A percentile compares a stretch with the other conserved stretches of the same genome.
These are phyloP conservation scores for Epistrophella euchroma DNA, from an alignment of 2,888 invertebrate genomes.

Conservation along the genomic window DNA sequence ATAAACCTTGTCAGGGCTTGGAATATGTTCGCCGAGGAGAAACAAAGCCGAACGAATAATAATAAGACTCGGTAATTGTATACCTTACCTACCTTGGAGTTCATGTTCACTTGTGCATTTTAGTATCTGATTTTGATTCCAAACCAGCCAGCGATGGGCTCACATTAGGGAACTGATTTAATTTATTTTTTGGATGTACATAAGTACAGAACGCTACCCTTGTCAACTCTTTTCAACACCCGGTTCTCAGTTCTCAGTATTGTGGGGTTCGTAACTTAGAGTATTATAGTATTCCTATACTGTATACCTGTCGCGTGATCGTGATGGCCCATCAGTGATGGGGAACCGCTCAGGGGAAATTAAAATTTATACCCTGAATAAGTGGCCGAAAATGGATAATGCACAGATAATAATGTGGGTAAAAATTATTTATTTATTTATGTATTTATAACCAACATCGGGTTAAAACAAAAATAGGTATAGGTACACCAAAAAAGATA, in stretches of 20 bases:
- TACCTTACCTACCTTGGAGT: constrained; percentile 29
- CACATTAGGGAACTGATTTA: constrained; percentile 7
- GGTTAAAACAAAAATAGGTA: constrained; percentile 4
- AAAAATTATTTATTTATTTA: constrained; percentile 66
- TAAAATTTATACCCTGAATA: constrained; percentile 65
- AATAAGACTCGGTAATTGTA: constrained; percentile 50
- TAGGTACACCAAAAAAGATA: constrained; percentile 5
- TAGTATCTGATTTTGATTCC: constrained; percentile 39
- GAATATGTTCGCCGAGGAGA: constrained; percentile 37
- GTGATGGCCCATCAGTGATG: too few species aligned
- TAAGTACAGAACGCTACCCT: constrained; percentile 16
- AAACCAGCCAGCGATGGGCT: constrained; percentile 18
- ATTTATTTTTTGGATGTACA: not conserved
- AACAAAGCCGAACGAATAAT: constrained; percentile 62
- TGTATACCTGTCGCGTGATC: not conserved
- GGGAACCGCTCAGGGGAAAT: constrained; percentile 60
- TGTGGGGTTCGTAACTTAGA: not conserved
- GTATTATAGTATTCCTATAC: too few species aligned
- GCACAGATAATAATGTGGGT: constrained; percentile 67
- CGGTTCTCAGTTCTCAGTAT: constrained; percentile 26
- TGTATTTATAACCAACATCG: constrained; percentile 51
- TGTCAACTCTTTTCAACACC: constrained; percentile 65
- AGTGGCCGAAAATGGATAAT: constrained; percentile 73
- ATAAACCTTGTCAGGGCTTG: constrained; percentile 47
- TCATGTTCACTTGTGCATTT: constrained; percentile 32